These are phyloP conservation scores for Gryllus bimaculatus DNA, from an alignment of 1,140 invertebrate genomes.

Conservation along the genomic window DNA sequence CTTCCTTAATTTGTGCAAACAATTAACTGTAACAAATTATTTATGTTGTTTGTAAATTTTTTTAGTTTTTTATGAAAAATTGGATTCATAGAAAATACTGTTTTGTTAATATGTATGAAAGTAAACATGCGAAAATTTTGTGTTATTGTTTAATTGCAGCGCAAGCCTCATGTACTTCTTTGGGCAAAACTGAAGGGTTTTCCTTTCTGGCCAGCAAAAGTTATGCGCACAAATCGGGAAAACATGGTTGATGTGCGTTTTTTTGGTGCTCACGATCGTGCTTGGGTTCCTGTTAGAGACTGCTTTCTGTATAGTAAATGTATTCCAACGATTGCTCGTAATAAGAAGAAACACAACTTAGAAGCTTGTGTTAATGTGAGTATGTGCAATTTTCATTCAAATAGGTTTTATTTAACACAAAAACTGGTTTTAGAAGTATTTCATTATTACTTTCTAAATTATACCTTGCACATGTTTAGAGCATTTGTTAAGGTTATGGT, in stretches of 20 bases:
- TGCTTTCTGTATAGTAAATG: constrained; percentile 61
- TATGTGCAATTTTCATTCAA: constrained; percentile 21
- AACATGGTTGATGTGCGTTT: constrained; percentile 81
- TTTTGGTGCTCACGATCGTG: constrained; percentile 58
- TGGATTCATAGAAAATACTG: too few species aligned
- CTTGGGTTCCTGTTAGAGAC: constrained; percentile 77
- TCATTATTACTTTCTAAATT: neutral
- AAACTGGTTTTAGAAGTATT: neutral
- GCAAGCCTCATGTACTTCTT: constrained; percentile 70
- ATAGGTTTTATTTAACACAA: constrained; percentile 7
- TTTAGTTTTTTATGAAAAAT: too few species aligned
- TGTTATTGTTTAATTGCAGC: constrained; percentile 30
- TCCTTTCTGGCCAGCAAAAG: constrained; percentile 92
- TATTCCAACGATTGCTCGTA: constrained; percentile 45
- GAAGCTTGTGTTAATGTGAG: constrained; percentile 48
- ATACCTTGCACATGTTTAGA: too few species aligned
- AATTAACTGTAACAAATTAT: too few species aligned
- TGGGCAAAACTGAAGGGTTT: constrained; percentile 93
- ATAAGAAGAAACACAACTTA: constrained; percentile 52
- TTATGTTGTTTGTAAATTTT: too few species aligned
- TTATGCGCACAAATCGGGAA: constrained; percentile 60
- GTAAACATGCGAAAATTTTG: too few species aligned
- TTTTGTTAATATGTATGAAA: too few species aligned
- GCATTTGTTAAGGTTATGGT: too few species aligned
- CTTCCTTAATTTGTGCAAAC: too few species aligned